Evolutionary conservation across 2,888 invertebrate species (phyloP).

Genomic region (Idaea straminata): DNA sequence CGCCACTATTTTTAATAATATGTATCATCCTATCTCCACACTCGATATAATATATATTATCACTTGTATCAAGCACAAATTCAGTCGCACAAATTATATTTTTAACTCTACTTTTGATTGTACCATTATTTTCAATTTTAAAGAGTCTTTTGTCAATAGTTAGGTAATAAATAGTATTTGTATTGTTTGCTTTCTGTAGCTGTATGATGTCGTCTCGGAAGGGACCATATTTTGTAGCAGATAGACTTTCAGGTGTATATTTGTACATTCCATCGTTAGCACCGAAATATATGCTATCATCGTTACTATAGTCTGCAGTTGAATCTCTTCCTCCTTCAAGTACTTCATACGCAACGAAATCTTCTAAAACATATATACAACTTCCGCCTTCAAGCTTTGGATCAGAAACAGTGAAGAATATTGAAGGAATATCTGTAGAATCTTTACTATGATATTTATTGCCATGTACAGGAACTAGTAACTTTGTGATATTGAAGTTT

Average conservation of each 20-base stretch:
- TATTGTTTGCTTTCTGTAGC: constrained; percentile 59
- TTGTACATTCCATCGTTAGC: constrained; percentile 54
- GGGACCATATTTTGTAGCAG: constrained; percentile 55
- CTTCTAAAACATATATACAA: constrained; percentile 64
- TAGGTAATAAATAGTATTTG: constrained; percentile 49
- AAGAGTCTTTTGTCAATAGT: constrained; percentile 45
- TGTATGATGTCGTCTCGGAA: constrained; percentile 57
- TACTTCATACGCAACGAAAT: constrained; percentile 57
- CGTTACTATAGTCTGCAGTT: constrained; percentile 52
- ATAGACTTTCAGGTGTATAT: constrained; percentile 47
- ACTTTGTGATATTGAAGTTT: constrained; percentile 49
- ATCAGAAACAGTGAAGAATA: constrained; percentile 58
- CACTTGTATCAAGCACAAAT: constrained; percentile 62
- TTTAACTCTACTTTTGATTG: constrained; percentile 41
- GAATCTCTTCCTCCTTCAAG: constrained; percentile 61
- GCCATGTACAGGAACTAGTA: constrained; percentile 53
- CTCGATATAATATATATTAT: constrained; percentile 58
- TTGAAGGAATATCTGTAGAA: constrained; percentile 50
- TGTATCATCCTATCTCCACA: constrained; percentile 49
- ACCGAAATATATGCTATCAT: constrained; percentile 52
- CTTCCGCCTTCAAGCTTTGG: constrained; percentile 51
- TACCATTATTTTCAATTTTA: constrained; percentile 51
- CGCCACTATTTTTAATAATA: constrained; percentile 44
- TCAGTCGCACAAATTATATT: constrained; percentile 48
- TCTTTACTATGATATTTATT: constrained; percentile 43